Conservation (phyloP, 2,113 vertebrate genomes). For the Campylomormyrus tamandua region DNA sequence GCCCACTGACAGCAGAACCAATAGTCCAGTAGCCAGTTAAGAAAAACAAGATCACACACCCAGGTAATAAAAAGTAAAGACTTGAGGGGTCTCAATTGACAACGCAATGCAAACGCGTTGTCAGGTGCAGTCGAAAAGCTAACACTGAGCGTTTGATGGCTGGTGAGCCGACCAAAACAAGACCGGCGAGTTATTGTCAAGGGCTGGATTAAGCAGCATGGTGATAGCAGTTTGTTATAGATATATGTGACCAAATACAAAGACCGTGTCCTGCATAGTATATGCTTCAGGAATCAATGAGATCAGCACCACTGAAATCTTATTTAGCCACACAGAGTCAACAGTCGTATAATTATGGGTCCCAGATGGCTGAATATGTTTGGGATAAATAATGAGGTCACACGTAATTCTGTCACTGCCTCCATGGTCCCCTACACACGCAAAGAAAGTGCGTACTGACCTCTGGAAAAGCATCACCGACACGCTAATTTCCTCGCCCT, state of each 20-base stretch:
- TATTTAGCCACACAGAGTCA: neutral
- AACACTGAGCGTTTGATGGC: neutral
- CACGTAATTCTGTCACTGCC: neutral
- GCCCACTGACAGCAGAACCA: neutral
- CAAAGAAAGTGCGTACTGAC: neutral
- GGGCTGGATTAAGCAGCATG: neutral
- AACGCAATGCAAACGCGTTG: neutral
- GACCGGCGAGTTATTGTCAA: neutral
- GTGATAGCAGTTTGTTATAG: neutral
- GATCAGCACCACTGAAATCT: neutral
- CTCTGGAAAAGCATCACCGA: neutral
- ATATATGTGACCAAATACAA: neutral
- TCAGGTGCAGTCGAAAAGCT: neutral
- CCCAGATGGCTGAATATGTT: neutral
- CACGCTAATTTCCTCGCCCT: neutral
- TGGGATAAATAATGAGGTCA: neutral
- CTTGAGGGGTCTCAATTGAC: neutral
- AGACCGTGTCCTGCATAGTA: neutral
- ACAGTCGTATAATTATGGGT: neutral
- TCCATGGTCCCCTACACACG: neutral
- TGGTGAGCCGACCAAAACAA: neutral
- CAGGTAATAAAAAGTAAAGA: neutral
- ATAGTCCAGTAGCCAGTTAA: neutral
- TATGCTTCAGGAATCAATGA: neutral
- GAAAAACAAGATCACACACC: neutral